phyloP scores from a whole-genome alignment of 2,797 vertebrate species.

The Acipenser transmontanus region DNA sequence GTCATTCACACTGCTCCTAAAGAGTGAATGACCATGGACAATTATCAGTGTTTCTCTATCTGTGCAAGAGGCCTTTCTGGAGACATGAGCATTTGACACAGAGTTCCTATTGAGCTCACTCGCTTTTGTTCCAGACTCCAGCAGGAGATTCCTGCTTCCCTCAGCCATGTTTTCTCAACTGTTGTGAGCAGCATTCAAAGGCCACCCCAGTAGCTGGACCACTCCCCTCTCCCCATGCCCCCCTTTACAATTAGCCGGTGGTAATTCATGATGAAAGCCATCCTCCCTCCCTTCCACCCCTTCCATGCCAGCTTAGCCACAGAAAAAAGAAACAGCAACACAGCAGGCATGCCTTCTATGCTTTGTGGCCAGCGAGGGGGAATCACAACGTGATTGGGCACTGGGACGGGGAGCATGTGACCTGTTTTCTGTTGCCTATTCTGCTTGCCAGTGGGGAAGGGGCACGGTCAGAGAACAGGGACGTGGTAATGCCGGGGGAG shows the following conservation, averaged over 20 bases:
- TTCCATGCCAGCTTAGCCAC: slow-evolving; percentile 11
- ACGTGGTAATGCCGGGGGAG: slow-evolving; percentile 19
- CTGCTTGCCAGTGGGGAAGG: slow-evolving; percentile 30
- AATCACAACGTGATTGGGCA: slow-evolving; percentile 27
- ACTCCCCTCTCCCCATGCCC: slow-evolving; percentile 22
- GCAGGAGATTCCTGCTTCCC: slow-evolving; percentile 43
- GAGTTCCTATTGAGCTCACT: slow-evolving; percentile 45
- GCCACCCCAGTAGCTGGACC: slow-evolving; percentile 43
- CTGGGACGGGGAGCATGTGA: slow-evolving; percentile 31
- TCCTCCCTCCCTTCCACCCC: slow-evolving; percentile 39
- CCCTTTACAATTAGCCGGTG: slow-evolving; percentile 44
- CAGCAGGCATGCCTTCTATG: slow-evolving; percentile 22
- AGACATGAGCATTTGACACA: slow-evolving; percentile 39
- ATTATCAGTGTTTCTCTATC: slow-evolving; percentile 20
- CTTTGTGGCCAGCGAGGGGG: slow-evolving; percentile 32
- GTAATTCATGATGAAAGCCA: slow-evolving; percentile 41
- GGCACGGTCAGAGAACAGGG: slow-evolving; percentile 36
- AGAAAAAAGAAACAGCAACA: slow-evolving; percentile 8
- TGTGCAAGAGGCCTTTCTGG: slow-evolving; percentile 23
- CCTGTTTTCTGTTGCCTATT: slow-evolving; percentile 28
- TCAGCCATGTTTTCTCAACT: slow-evolving; percentile 53
- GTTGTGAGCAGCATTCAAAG: slow-evolving; percentile 51
- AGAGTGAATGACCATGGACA: slow-evolving; percentile 30
- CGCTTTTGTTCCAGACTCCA: slow-evolving; percentile 37
- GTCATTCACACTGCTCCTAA: too few species aligned